Conservation (phyloP, 2,113 vertebrate species). For the Ariopsis seemanni region DNA sequence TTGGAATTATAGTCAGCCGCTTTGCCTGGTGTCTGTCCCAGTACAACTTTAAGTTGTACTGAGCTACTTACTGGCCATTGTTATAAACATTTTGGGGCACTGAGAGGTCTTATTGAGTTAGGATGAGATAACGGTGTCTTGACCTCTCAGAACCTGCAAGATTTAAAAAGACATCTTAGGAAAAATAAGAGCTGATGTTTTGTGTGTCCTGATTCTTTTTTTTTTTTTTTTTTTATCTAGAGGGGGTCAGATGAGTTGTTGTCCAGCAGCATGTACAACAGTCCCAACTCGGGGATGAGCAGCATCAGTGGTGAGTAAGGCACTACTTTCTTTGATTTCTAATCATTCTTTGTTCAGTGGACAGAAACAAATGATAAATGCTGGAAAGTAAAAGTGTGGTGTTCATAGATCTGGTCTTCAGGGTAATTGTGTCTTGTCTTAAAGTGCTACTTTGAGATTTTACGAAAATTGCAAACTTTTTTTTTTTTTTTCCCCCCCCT, state of each 20-base stretch:
- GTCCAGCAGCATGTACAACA: constrained; percentile 93
- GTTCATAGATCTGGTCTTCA: neutral
- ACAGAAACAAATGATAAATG: constrained; percentile 33
- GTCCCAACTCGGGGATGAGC: constrained; percentile 91
- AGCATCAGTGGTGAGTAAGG: constrained; percentile 90
- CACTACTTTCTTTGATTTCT: neutral
- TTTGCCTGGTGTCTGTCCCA: constrained; percentile 62
- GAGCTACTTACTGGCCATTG: constrained; percentile 30
- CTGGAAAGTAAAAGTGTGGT: constrained; percentile 46
- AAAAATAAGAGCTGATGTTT: constrained; percentile 52
- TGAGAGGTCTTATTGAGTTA: constrained; percentile 59
- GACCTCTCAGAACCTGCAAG: constrained; percentile 69
- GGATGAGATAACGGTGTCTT: constrained; percentile 69
- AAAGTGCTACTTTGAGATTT: neutral
- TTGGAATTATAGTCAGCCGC: constrained; percentile 62
- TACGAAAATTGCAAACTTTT: too few species aligned
- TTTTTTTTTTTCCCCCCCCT: too few species aligned
- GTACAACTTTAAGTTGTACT: constrained; percentile 66
- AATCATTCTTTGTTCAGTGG: neutral
- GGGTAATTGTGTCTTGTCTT: neutral
- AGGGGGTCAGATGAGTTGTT: constrained; percentile 97
- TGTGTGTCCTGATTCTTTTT: constrained; percentile 53
- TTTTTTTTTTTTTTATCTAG: constrained; percentile 61
- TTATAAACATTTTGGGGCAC: constrained; percentile 44
- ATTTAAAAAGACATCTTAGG: constrained; percentile 65